Conservation (phyloP, 2,113 vertebrate genomes). For the Furnarius figulus region DNA sequence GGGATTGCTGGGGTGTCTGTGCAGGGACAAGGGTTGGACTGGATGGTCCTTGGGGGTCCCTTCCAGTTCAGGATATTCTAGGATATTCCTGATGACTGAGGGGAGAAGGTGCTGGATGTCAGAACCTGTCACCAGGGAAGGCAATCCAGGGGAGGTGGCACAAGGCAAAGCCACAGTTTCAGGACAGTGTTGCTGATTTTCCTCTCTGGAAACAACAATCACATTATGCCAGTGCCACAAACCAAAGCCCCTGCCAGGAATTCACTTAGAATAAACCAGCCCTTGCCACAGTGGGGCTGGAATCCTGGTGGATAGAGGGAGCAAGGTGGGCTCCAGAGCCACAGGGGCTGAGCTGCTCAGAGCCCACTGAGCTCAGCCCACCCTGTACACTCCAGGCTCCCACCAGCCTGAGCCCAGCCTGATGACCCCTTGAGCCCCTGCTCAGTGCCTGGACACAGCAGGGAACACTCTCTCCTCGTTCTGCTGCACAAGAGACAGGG, state of each 20-base stretch:
- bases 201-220: background rate
- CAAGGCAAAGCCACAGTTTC: background rate
- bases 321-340: background rate
- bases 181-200: background rate
- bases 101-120: background rate
- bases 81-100: background rate
- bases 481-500: accelerated
- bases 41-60: background rate
- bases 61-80: background rate
- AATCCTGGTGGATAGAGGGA: background rate
- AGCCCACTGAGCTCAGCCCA: background rate
- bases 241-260: background rate
- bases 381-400: background rate
- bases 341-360: background rate
- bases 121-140: background rate
- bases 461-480: background rate
- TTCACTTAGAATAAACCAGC: background rate
- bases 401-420: background rate
- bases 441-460: background rate
- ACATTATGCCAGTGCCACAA: background rate
- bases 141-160: background rate
- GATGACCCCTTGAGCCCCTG: accelerated
- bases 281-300: background rate
- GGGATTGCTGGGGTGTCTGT: background rate
- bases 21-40: background rate